Evolutionary conservation across 2,888 invertebrate species (phyloP).

Genomic region (Drosophila affinis): DNA sequence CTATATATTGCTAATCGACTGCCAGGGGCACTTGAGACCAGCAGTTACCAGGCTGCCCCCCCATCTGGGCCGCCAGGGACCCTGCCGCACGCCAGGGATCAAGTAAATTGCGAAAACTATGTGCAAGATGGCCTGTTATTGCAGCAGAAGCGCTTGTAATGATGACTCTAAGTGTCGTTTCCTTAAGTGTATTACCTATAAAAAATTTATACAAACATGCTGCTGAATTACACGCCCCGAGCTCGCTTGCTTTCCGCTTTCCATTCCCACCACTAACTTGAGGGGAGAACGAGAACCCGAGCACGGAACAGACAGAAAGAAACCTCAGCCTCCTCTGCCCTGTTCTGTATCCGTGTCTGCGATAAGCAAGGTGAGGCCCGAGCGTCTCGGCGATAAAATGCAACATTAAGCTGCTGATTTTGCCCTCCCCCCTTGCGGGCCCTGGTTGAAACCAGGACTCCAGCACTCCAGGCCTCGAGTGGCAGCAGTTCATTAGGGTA

Average conservation of each 20-base stretch:
- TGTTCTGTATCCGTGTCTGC: conserved; percentile 29
- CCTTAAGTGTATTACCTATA: conserved; percentile 84
- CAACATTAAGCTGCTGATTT: conserved; percentile 82
- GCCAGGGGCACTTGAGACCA: conserved; percentile 69
- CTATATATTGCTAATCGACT: conserved; percentile 75
- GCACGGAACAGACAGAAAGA: not conserved
- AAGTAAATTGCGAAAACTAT: conserved; percentile 83
- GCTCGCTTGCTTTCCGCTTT: conserved; percentile 38
- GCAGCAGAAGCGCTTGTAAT: conserved; percentile 84
- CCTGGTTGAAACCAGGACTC: conserved; percentile 1
- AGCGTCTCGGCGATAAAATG: conserved; percentile 81
- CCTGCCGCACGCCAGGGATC: conserved; percentile 72
- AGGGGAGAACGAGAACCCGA: conserved; percentile 19
- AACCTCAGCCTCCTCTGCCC: conserved; percentile 46
- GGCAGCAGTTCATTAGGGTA: conserved; percentile 71
- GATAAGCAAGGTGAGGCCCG: conserved; percentile 60
- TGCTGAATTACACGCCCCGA: conserved; percentile 66
- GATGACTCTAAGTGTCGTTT: conserved; percentile 84
- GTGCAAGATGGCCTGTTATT: conserved; percentile 84
- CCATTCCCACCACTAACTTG: conserved; percentile 50
- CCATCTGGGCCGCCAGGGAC: conserved; percentile 26
- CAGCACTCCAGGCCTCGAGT: conserved; percentile 15
- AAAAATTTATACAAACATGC: conserved; percentile 82
- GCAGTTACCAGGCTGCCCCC: conserved; percentile 51
- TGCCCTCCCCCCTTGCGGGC: conserved; percentile 22